Percentiles rank a stretch among this genome's conserved stretches.
Conservation (phyloP, 2,113 vertebrate species). For the Malaclemys terrapin region DNA sequence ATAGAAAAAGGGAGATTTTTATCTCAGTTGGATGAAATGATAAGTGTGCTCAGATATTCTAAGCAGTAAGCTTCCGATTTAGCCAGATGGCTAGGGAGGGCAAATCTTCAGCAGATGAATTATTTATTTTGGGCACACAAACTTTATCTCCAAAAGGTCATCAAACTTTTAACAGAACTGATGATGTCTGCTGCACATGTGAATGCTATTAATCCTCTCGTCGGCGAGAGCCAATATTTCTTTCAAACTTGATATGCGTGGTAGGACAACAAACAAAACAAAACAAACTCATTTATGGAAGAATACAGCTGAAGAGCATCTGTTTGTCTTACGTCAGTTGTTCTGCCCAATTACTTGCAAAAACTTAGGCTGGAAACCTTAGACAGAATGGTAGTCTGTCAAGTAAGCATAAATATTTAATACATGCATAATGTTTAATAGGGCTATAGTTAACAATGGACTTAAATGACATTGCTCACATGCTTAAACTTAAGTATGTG, state of each 20-base stretch:
- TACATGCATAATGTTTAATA: conserved; percentile 15
- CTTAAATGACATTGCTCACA: fast-evolving
- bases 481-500: neutral
- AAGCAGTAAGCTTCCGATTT: conserved; percentile 61
- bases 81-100: conserved; percentile 54
- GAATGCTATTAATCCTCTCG: conserved; percentile 79
- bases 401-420: conserved; percentile 24
- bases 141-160: conserved; percentile 71
- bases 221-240: conserved; percentile 73
- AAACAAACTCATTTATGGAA: conserved; percentile 68
- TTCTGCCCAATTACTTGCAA: conserved; percentile 49
- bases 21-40: conserved; percentile 30
- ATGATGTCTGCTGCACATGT: conserved; percentile 62
- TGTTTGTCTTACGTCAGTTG: conserved; percentile 59
- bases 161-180: conserved; percentile 74
- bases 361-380: conserved; percentile 20
- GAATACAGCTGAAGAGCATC: conserved; percentile 75
- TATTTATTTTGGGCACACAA: conserved; percentile 70
- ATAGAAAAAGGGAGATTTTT: conserved; percentile 56
- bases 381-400: conserved; percentile 20
- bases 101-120: conserved; percentile 63
- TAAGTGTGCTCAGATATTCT: conserved; percentile 48
- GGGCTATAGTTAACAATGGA: neutral
- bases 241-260: conserved; percentile 81
- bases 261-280: conserved; percentile 70